Base-by-base conservation (phyloP, 2,797 vertebrate genomes). In the Protosalanx chinensis region DNA sequence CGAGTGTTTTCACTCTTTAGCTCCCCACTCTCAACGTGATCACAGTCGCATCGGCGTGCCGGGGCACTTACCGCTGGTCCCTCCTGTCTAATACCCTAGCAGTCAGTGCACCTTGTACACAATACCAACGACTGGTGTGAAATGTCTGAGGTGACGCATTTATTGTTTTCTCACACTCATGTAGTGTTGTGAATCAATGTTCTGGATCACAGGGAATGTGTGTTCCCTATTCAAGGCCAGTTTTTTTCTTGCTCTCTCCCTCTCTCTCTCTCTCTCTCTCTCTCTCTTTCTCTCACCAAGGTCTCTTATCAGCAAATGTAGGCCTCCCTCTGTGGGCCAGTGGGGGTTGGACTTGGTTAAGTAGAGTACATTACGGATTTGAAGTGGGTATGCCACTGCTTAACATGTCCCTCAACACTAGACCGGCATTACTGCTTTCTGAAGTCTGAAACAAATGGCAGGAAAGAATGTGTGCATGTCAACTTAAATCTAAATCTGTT, bases 301-400 rank as follows among this genome's bases (percentile, higher is more conserved):
- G 27, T 29, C 12, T 49, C 3, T n/a, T 76, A 20, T 66, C 15
- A 56, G 51, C 51, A 56, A 16, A 56, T 56, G 15, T 56, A 18
- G 51, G 51, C 51, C 51, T 16, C 18, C 51, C 51, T 56, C 51
- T 16, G 51, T 56, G 51, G 51, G 51, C 51, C 51, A 16, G 51
- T 56, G 18, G 51, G 94, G 94, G 95, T 95, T 95, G 95, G 95
- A 93, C 94, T 94, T 93, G 95, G 95, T 95, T 94, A 95, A 95
- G 95, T 93, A 93, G 93, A 94, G 94, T 95, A 92, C 95, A 95
- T 95, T 96, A 95, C 95, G 92, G 90, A 93, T 93, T 92, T 95
- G 93, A 94, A 95, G 94, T 94, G 93, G 93, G 30, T 33, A 32
- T 62, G 60, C 12, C 18, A 33, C 16, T 29, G 15, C 92, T 91